Evolutionary conservation across 2,888 invertebrate genomes (phyloP).

Genomic region (Patella caerulea): DNA sequence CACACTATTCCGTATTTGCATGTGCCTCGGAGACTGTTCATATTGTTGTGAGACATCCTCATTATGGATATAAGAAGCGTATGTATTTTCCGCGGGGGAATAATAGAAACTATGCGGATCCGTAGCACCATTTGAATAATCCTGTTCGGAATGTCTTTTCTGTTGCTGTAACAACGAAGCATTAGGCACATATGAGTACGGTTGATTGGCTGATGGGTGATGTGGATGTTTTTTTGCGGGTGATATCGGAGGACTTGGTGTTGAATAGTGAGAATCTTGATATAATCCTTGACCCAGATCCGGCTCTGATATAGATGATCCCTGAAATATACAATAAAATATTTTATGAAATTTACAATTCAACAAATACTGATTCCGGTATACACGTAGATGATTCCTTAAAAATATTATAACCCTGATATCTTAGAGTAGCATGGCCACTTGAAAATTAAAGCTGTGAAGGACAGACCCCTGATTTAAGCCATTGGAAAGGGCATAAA

Average conservation of each 20-base stretch:
- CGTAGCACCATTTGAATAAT: not conserved
- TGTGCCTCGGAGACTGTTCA: not conserved
- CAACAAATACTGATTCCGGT: too few species aligned
- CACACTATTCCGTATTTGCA: conserved; percentile 5
- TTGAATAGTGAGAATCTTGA: not conserved
- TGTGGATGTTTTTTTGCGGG: not conserved
- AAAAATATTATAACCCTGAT: too few species aligned
- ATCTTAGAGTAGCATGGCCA: too few species aligned
- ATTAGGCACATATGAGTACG: conserved; percentile 4
- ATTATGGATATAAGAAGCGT: too few species aligned
- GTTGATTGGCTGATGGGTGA: not conserved
- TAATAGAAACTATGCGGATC: not conserved
- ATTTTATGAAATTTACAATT: too few species aligned
- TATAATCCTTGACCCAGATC: not conserved
- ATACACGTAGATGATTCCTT: too few species aligned
- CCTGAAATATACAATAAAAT: not conserved
- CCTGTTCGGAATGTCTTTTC: not conserved
- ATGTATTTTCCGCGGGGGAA: not conserved
- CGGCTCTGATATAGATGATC: not conserved
- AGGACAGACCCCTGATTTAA: too few species aligned
- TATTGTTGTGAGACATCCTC: not conserved
- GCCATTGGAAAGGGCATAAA: too few species aligned
- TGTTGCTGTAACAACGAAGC: not conserved
- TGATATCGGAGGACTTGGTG: not conserved
- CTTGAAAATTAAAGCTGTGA: too few species aligned